Conservation (phyloP, 2,797 vertebrate species). For the Melanotaenia parkinsoni region DNA sequence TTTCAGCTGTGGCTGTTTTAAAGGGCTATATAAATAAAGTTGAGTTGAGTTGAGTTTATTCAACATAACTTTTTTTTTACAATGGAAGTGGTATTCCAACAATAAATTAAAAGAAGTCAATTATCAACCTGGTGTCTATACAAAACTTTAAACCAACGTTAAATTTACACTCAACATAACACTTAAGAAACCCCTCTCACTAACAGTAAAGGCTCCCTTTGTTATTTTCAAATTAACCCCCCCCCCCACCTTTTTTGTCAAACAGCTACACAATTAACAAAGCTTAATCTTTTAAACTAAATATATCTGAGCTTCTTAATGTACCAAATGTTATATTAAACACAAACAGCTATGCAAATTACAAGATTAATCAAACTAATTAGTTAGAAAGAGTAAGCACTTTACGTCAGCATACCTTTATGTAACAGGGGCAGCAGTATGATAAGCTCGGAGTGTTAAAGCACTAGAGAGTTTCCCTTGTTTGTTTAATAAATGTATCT, state of each 20-base stretch:
- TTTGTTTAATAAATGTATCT: neutral
- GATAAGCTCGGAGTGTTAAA: slow-evolving; percentile 1
- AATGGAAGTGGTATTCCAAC: neutral
- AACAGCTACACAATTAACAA: neutral
- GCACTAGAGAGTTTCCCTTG: neutral
- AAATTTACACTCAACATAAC: neutral
- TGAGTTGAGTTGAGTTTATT: neutral
- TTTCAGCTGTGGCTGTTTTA: no score
- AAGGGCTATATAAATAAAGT: no score
- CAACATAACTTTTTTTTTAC: neutral
- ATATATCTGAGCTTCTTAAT: slow-evolving; percentile 1
- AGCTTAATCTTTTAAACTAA: slow-evolving; percentile 1
- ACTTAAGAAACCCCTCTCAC: neutral
- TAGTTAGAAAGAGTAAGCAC: slow-evolving; percentile 26
- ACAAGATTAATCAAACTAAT: slow-evolving; percentile 34
- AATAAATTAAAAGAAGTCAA: neutral
- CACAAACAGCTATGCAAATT: slow-evolving; percentile 26
- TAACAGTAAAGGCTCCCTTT: neutral
- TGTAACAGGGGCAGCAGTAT: slow-evolving; percentile 6
- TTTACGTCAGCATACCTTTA: slow-evolving; percentile 23
- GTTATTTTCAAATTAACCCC: neutral
- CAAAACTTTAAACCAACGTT: neutral
- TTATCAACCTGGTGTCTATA: neutral
- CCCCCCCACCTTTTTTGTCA: no score
- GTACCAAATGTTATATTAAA: slow-evolving; percentile 8